Base-by-base conservation (phyloP, 2,113 vertebrate species). In the Neogobius melanostomus region DNA sequence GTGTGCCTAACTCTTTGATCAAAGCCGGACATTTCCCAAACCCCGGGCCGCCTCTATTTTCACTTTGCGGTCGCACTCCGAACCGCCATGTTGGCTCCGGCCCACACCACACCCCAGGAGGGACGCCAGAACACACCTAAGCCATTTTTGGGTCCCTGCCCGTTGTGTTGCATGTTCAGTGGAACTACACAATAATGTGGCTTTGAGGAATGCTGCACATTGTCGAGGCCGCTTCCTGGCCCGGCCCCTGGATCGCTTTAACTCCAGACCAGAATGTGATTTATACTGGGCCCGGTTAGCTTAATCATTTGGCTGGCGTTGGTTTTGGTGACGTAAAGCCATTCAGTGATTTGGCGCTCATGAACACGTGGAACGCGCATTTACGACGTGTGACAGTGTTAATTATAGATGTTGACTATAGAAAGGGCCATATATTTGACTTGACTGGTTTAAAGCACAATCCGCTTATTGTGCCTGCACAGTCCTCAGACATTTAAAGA, bases 101-200 rank as follows among this genome's bases (percentile, higher is more conserved):
- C 82, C 82, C 75, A 88, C 88, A 88, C 89, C 90, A 75, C 87
- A 86, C 84, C 90, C 86, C n/a, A 61, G 51, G n/a, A 36, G 72
- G 75, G 77, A 82, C 76, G 77, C 42, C 43, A 53, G 76, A 76
- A 85, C 85, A 90, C 88, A 90, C 91, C 90, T 90, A 79, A 84
- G 74, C 82, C 84, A 83, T 89, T 89, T 85, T 86, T 65, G 82
- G 81, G 71, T 82, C 69, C 46, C 73, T 83, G 83, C 82, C 86
- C 71, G 56, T 16, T 61, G 28, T 61, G 59, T 71, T 82, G 71
- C 86, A 83, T 86, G 81, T 87, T 81, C 76, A 63, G 45, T 10
- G 45, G 70, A 50, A 75, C 80, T 82, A 66, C 76, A 45, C 64
- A 87, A 80, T 76, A 85, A 82, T 82, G 85, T 89, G 90, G 84